Conservation (phyloP, 2,888 invertebrate genomes). For the Nephrocerus scutellatus region DNA sequence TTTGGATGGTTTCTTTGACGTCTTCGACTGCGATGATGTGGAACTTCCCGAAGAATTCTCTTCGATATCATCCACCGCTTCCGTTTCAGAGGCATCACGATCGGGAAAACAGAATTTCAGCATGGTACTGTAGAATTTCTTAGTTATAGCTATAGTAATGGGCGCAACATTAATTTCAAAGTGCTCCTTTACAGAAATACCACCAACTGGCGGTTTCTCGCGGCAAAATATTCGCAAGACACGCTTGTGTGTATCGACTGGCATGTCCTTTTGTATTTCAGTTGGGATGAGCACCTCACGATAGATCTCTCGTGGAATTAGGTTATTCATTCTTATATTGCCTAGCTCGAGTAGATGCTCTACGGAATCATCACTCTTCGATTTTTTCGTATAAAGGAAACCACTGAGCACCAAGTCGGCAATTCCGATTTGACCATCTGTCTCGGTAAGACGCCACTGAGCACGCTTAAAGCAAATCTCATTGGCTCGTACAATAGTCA, state of each 20-base stretch:
- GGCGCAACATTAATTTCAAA: slow-evolving; percentile 98
- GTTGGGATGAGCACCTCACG: slow-evolving; percentile 78
- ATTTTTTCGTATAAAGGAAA: slow-evolving; percentile 95
- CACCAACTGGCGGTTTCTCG: slow-evolving; percentile 95
- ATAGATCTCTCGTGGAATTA: slow-evolving; percentile 89
- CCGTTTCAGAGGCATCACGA: slow-evolving; percentile 71
- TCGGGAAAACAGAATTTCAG: slow-evolving; percentile 96
- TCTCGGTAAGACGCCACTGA: slow-evolving; percentile 95
- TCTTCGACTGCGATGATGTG: slow-evolving; percentile 50
- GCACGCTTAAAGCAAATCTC: slow-evolving; percentile 99
- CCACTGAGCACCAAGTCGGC: slow-evolving; percentile 93
- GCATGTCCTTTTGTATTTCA: slow-evolving; percentile 75
- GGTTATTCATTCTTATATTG: slow-evolving; percentile 89
- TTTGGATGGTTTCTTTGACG: slow-evolving; percentile 37
- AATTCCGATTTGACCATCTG: slow-evolving; percentile 95
- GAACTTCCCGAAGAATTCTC: slow-evolving; percentile 50
- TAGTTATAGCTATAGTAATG: slow-evolving; percentile 83
- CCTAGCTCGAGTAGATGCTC: slow-evolving; percentile 95
- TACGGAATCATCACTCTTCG: slow-evolving; percentile 93
- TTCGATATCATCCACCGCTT: slow-evolving; percentile 57
- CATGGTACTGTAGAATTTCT: slow-evolving; percentile 96
- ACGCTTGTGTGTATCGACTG: slow-evolving; percentile 78
- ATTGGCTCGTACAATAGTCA: slow-evolving; percentile 73
- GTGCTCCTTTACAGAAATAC: slow-evolving; percentile 97
- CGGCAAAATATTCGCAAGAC: slow-evolving; percentile 91